These are phyloP conservation scores for Hassar affinis DNA, from an alignment of 2,113 vertebrate genomes.

Conservation along the genomic window DNA sequence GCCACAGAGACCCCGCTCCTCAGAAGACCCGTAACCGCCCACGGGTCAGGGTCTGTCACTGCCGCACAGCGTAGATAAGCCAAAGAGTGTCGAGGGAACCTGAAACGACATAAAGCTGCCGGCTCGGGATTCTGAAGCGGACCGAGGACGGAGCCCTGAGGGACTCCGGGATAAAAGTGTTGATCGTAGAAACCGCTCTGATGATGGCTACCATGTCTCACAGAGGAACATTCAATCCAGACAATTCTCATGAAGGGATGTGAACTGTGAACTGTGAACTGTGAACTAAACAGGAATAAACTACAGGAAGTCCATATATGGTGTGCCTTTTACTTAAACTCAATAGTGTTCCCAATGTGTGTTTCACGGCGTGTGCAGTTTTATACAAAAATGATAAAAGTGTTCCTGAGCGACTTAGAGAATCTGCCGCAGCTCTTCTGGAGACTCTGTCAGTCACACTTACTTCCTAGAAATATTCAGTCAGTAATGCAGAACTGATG, in stretches of 20 bases:
- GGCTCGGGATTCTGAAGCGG: conserved; percentile 13
- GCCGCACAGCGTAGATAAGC: conserved; percentile 2
- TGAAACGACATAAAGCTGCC: neutral
- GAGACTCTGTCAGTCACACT: no score
- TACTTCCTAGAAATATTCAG: no score
- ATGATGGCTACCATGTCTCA: neutral
- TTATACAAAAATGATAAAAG: no score
- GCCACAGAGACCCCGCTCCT: neutral
- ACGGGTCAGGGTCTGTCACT: neutral
- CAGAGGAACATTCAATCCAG: conserved; percentile 20
- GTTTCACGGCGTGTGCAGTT: no score
- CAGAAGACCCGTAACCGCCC: conserved; percentile 4
- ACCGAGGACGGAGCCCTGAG: conserved; percentile 13
- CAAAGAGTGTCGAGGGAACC: conserved; percentile 18
- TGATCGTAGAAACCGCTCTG: conserved; percentile 8
- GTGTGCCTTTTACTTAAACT: no score
- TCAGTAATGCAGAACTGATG: no score
- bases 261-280: neutral
- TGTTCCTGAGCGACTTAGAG: no score
- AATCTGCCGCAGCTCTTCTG: no score
- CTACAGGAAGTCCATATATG: no score
- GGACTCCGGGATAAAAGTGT: conserved; percentile 5
- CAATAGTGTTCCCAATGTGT: no score
- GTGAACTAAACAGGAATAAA: no score
- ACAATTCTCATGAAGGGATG: conserved; percentile 7